Base-by-base conservation (phyloP, 2,113 vertebrate species). In the Ascaphus truei region DNA sequence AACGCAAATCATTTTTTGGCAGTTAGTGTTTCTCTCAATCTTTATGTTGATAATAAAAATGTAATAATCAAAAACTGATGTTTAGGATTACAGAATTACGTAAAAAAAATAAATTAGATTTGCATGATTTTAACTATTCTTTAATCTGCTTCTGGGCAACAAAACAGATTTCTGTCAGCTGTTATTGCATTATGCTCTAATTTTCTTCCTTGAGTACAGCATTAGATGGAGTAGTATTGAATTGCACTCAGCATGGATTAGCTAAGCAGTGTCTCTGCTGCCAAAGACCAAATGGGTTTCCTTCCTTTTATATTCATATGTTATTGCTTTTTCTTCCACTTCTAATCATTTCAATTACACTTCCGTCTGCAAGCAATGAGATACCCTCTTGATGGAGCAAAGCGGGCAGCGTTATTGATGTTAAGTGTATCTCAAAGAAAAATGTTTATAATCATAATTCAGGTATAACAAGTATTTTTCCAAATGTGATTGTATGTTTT, bases 171-270 rank as follows among this genome's bases (percentile, higher is more conserved):
- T 90, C 81, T 89, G 88, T 88, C 84, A 86, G 85, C 78, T 4
- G 72, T 88, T 93, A 91, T 89, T 89, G 82, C 87, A 92, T 92
- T 91, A 91, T 88, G 87, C 79, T 88, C 92, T 90, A 90, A 92
- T 91, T 92, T 91, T 90, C 86, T 90, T 91, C 83, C 75, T 83
- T 76, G 58, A 74, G 85, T 82, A 76, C 77, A 86, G 86, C 86
- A 91, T 90, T 89, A 88, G 89, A 89, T 83, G 86, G 87, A 87
- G 75, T 80, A 85, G 81, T 87, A 91, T 91, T 91, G 86, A 88
- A 91, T 86, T 88, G 89, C 83, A 87, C 89, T 91, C 89, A 87
- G 84, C 78, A 76, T 85, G 88, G 87, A 92, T 89, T 90, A 89
- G 84, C 82, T 20, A 75, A 86, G 76, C 56, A 6, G 66, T 84